Evolutionary conservation across 2,113 vertebrate species (phyloP).

Genomic region (Oxyura jamaicensis): DNA sequence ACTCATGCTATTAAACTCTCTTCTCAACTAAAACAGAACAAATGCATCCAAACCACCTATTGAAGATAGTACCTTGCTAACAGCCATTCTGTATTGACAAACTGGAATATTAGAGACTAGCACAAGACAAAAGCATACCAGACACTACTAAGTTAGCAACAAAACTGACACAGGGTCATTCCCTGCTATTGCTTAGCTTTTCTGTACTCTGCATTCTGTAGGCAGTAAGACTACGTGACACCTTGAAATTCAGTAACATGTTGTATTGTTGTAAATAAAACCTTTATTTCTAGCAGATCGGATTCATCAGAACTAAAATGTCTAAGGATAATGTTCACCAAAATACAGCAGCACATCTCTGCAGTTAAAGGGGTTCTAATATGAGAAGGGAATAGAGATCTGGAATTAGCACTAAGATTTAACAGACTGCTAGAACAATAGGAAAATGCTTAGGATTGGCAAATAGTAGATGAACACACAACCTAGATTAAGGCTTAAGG

Average conservation of each 20-base stretch:
- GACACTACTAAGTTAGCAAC: not conserved
- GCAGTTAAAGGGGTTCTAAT: not conserved
- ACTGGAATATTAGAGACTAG: not conserved
- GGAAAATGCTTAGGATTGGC: not conserved
- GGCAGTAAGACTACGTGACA: not conserved
- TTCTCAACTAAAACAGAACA: not conserved
- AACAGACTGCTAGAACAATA: not conserved
- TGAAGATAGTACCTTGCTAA: not conserved
- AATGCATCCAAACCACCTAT: not conserved
- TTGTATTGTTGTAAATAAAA: not conserved
- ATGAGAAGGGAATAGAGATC: not conserved
- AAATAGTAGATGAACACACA: not conserved
- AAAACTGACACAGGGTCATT: not conserved
- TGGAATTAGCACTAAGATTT: not conserved
- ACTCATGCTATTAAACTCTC: not conserved
- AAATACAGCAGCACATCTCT: not conserved
- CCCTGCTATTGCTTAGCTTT: not conserved
- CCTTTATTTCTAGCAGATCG: not conserved
- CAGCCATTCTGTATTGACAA: not conserved
- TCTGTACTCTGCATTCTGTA: not conserved
- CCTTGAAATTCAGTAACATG: not conserved
- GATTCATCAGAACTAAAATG: not conserved
- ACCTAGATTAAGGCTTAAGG: not conserved
- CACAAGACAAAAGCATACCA: not conserved
- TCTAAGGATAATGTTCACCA: not conserved